These are phyloP conservation scores for Thysanoteuthis rhombus DNA, from an alignment of 2,888 invertebrate genomes.

Conservation along the genomic window DNA sequence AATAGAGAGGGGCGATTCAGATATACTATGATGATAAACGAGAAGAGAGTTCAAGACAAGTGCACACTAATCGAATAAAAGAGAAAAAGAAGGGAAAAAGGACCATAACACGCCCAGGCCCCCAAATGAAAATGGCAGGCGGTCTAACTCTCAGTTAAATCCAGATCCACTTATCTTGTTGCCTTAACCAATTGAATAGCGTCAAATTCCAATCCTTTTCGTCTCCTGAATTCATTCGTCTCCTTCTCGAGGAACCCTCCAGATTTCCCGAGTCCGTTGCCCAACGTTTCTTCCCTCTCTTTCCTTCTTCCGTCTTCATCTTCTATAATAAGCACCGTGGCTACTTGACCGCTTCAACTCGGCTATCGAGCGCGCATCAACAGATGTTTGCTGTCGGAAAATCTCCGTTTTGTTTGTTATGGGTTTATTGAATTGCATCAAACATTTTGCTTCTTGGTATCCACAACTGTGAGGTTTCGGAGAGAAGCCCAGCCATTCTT, in stretches of 20 bases:
- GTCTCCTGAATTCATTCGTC: background rate
- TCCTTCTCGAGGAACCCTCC: background rate
- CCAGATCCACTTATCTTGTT: background rate
- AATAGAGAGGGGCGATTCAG: too few species aligned
- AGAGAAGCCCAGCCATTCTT: background rate
- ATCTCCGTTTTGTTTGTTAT: constrained; percentile 12
- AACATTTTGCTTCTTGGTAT: background rate
- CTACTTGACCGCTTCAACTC: background rate
- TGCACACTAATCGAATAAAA: background rate
- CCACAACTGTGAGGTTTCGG: background rate
- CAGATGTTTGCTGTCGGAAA: background rate
- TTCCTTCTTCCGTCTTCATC: background rate
- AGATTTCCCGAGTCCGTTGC: background rate
- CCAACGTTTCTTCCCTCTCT: background rate
- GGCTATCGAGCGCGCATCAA: background rate
- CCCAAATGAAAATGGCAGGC: background rate
- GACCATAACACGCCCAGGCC: background rate
- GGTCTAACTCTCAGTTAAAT: background rate
- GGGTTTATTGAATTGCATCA: background rate
- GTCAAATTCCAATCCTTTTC: background rate
- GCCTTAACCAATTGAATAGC: background rate
- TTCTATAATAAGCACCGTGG: background rate
- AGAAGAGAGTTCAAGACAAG: background rate
- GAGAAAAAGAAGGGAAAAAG: background rate
- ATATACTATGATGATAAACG: too few species aligned